These are phyloP conservation scores for Euplagia quadripunctaria DNA, from an alignment of 2,888 invertebrate genomes.

Conservation along the genomic window DNA sequence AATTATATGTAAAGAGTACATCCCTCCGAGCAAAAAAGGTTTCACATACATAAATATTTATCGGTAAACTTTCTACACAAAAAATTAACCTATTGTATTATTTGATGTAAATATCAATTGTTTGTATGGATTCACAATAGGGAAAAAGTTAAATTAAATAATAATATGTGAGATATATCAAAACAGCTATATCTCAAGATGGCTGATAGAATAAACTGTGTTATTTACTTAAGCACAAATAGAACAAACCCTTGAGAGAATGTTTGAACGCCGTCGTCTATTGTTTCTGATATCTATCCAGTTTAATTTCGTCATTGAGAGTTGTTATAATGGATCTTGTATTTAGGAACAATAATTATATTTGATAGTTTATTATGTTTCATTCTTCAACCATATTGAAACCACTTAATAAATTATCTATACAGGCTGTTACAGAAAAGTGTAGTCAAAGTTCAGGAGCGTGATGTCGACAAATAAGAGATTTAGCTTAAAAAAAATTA, in stretches of 20 bases:
- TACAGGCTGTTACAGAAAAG: no score
- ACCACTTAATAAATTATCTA: no score
- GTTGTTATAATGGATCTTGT: slow-evolving; percentile 3
- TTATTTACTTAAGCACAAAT: slow-evolving; percentile 9
- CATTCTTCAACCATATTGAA: background rate
- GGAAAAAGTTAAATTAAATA: background rate
- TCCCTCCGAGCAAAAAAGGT: background rate
- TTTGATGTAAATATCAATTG: background rate
- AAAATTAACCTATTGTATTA: background rate
- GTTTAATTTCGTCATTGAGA: slow-evolving; percentile 11
- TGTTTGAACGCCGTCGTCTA: background rate
- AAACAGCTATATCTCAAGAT: background rate
- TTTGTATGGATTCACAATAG: no score
- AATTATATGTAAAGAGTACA: background rate
- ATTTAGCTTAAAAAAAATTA: no score
- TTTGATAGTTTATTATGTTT: background rate
- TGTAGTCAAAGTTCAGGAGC: no score
- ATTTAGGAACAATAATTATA: background rate
- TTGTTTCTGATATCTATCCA: slow-evolving; percentile 7
- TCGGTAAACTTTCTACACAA: background rate
- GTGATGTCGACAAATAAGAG: no score
- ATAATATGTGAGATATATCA: background rate
- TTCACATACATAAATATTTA: background rate
- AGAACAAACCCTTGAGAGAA: slow-evolving; percentile 2
- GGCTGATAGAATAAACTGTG: background rate